Percentiles rank a stretch among this genome's conserved stretches.
Evolutionary conservation across 2,113 vertebrate species (phyloP).

Genomic region (Rhinopomastus cyanomelas): DNA sequence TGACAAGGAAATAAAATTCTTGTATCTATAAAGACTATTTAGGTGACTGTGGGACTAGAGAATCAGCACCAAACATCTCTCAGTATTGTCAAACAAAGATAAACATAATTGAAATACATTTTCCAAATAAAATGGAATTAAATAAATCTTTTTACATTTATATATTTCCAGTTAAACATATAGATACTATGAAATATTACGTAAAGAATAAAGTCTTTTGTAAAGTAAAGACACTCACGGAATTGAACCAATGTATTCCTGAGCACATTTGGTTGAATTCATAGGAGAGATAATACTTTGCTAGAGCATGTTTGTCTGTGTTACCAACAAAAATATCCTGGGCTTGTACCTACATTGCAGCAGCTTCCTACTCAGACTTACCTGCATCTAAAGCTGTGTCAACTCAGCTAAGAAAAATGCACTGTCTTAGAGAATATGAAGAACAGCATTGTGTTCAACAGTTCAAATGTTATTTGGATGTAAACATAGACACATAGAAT

Average conservation of each 20-base stretch:
- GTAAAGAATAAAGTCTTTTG: no score
- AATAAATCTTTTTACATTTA: not conserved
- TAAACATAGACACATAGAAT: not conserved
- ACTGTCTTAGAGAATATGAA: not conserved
- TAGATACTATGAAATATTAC: not conserved
- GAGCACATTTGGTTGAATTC: not conserved
- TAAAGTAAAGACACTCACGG: not conserved
- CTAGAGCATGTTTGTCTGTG: not conserved
- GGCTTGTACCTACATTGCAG: accelerated
- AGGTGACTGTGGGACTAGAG: not conserved
- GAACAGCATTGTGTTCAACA: not conserved
- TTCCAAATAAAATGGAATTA: not conserved
- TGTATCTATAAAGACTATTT: not conserved
- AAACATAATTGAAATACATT: not conserved
- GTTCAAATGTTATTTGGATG: not conserved
- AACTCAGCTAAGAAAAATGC: not conserved
- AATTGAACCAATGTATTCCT: not conserved
- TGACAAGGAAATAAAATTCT: not conserved
- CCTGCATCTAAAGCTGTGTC: not conserved
- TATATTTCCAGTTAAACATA: not conserved
- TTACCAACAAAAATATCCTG: not conserved
- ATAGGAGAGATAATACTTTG: not conserved
- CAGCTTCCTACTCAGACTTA: not conserved
- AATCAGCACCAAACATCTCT: not conserved
- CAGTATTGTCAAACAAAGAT: not conserved